Evolutionary conservation across 2,113 vertebrate genomes (phyloP).

Genomic region (Manacus vitellinus): DNA sequence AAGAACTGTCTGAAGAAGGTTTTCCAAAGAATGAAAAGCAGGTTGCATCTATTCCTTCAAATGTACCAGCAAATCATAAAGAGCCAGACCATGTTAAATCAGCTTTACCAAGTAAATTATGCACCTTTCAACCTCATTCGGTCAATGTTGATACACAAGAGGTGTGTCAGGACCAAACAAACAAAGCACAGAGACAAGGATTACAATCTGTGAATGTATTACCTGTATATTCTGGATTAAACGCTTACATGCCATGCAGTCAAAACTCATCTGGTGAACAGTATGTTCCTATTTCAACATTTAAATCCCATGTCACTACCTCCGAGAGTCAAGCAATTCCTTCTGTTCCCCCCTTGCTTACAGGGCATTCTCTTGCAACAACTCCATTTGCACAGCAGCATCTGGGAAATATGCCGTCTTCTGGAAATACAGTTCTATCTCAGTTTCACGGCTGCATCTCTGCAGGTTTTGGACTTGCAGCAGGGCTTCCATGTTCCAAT

Average conservation of each 20-base stretch:
- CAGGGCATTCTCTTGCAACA: constrained; percentile 64
- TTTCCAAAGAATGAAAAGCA: not conserved
- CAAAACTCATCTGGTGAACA: constrained; percentile 51
- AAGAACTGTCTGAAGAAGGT: not conserved
- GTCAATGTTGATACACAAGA: not conserved
- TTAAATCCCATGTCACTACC: constrained; percentile 53
- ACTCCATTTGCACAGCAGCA: constrained; percentile 78
- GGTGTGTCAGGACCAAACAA: not conserved
- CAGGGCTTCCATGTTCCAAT: constrained; percentile 52
- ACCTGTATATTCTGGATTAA: constrained; percentile 27
- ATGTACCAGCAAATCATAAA: not conserved
- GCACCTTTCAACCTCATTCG: not conserved
- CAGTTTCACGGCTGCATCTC: constrained; percentile 65
- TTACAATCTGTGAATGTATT: not conserved
- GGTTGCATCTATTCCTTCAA: not conserved
- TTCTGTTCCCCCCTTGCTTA: constrained; percentile 69
- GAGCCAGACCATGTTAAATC: not conserved
- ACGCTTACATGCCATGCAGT: constrained; percentile 47
- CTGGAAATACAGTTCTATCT: constrained; percentile 56
- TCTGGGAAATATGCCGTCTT: constrained; percentile 58
- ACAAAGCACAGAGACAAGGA: not conserved
- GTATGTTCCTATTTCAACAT: constrained; percentile 57
- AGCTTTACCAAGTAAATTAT: not conserved
- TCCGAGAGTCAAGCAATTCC: constrained; percentile 43
- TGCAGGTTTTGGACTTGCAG: constrained; percentile 64